phyloP scores from a whole-genome alignment of 2,113 vertebrate species.

The Cyprinodon variegatus region DNA sequence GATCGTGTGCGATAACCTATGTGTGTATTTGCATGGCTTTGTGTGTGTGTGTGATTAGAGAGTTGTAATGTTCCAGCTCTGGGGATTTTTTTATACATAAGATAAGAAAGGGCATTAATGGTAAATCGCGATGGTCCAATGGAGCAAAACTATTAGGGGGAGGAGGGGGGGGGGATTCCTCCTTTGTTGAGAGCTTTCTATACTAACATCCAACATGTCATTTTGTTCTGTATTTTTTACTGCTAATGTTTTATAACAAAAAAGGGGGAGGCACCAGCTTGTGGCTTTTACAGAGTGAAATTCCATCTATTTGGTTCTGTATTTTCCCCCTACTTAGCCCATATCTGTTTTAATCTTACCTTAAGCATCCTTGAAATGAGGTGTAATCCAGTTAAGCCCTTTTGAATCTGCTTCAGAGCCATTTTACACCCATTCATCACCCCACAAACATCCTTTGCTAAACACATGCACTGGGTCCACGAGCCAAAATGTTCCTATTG shows the following conservation, averaged over 20 bases:
- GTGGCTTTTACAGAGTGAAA: conserved; percentile 57
- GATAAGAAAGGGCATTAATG: conserved; percentile 73
- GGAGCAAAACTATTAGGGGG: conserved; percentile 58
- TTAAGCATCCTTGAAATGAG: conserved; percentile 81
- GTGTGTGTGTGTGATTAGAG: conserved; percentile 70
- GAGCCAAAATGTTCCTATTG: conserved; percentile 30
- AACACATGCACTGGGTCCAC: conserved; percentile 58
- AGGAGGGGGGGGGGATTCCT: conserved; percentile 25
- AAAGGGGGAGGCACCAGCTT: conserved; percentile 46
- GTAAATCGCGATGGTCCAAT: conserved; percentile 61
- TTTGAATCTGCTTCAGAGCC: conserved; percentile 76
- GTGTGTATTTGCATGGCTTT: conserved; percentile 46
- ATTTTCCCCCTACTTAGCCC: conserved; percentile 72
- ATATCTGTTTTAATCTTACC: conserved; percentile 82
- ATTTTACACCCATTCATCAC: conserved; percentile 62
- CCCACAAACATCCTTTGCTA: conserved; percentile 61
- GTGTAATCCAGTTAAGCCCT: conserved; percentile 80
- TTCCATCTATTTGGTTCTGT: conserved; percentile 74
- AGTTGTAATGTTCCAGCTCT: conserved; percentile 71
- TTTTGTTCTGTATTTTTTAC: conserved; percentile 15
- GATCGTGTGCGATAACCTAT: conserved; percentile 57
- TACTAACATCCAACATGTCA: conserved; percentile 37
- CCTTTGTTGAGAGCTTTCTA: conserved; percentile 26
- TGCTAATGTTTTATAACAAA: conserved; percentile 33
- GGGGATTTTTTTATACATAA: conserved; percentile 65